A percentile compares a stretch with the other conserved stretches of the same genome.
Conservation (phyloP, 2,113 vertebrate species). For the Passer montanus region DNA sequence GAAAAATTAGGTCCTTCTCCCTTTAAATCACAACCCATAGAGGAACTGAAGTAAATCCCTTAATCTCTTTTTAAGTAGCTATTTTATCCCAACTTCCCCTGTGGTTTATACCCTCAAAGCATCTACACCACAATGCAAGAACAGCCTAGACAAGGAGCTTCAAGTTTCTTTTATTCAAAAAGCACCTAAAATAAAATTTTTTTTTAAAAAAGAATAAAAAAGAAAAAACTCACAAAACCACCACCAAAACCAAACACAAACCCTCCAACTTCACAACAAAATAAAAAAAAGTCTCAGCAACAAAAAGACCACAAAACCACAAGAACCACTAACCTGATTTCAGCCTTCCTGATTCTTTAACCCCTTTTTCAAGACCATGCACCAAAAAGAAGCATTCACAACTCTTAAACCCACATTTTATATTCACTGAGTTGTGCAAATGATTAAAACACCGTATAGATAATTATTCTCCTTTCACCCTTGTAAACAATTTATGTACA, state of each 20-base stretch:
- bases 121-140: conserved; percentile 46
- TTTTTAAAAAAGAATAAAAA: fast-evolving
- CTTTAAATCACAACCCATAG: conserved; percentile 57
- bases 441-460: not conserved
- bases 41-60: conserved; percentile 57
- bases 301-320: not conserved
- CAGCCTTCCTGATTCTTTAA: not conserved
- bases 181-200: not conserved
- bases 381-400: not conserved
- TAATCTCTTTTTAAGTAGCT: conserved; percentile 68
- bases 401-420: not conserved
- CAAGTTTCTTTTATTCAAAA: conserved; percentile 1
- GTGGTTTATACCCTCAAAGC: conserved; percentile 61
- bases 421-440: not conserved
- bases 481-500: not conserved
- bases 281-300: not conserved
- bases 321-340: not conserved
- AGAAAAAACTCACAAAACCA: not conserved
- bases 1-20: conserved; percentile 39
- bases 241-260: not conserved
- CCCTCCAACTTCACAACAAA: not conserved
- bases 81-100: conserved; percentile 67
- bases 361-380: not conserved
- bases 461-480: not conserved
- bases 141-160: not conserved